Evolutionary conservation across 2,888 invertebrate genomes (phyloP).

Genomic region (Drosophila gaucha): DNA sequence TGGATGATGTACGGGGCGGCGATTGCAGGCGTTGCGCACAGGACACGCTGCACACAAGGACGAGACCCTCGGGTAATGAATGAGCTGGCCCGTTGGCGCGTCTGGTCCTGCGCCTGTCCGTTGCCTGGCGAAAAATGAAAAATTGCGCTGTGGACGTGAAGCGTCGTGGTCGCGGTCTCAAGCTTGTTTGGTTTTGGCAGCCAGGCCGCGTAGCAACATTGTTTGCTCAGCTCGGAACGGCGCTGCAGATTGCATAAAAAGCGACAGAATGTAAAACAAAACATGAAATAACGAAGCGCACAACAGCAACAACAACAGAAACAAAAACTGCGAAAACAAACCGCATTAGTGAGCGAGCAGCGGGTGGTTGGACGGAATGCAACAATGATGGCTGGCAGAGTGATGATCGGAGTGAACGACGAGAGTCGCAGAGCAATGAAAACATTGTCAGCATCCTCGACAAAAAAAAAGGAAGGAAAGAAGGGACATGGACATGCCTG

Average conservation of each 20-base stretch:
- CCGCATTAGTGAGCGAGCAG: conserved; percentile 67
- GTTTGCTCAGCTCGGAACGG: conserved; percentile 55
- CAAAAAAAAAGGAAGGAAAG: too few species aligned
- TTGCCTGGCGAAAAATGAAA: conserved; percentile 65
- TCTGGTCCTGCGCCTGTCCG: conserved; percentile 10
- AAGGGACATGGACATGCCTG: conserved; percentile 22
- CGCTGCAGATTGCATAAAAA: conserved; percentile 56
- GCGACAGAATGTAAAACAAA: conserved; percentile 64
- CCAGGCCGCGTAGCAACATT: conserved; percentile 72
- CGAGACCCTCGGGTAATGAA: conserved; percentile 67
- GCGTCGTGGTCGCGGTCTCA: conserved; percentile 55
- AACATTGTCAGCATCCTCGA: conserved; percentile 58
- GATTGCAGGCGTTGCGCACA: conserved; percentile 57
- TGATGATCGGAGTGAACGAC: conserved; percentile 52
- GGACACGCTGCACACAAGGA: conserved; percentile 32
- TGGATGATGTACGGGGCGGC: conserved; percentile 69
- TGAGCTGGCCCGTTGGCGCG: conserved; percentile 51
- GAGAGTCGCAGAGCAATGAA: conserved; percentile 43
- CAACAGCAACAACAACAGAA: conserved; percentile 28
- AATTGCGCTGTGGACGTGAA: conserved; percentile 60
- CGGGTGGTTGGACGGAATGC: conserved; percentile 21
- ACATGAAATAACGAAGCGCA: conserved; percentile 68
- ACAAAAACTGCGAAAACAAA: conserved; percentile 68
- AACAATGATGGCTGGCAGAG: conserved; percentile 63
- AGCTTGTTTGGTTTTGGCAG: conserved; percentile 72